Evolutionary conservation across 2,113 vertebrate species (phyloP).

Genomic region (Podarcis muralis): DNA sequence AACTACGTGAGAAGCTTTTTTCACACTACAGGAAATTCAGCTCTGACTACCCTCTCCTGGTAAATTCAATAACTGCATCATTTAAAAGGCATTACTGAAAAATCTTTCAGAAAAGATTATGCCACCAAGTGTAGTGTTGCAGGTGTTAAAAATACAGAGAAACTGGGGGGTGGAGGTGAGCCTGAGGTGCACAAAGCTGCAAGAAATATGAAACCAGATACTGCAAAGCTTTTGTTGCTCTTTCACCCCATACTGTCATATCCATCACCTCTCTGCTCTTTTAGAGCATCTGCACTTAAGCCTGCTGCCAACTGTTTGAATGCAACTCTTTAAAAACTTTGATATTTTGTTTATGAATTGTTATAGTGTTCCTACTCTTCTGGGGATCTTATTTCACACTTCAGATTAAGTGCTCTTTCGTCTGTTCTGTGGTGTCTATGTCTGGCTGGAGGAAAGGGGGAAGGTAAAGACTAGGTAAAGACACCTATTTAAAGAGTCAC

Average conservation of each 20-base stretch:
- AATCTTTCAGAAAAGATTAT: not conserved
- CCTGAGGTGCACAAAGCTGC: not conserved
- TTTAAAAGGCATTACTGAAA: slow-evolving; percentile 2
- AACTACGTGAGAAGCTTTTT: slow-evolving; percentile 15
- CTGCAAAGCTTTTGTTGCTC: not conserved
- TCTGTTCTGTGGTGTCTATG: too few species aligned
- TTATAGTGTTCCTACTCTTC: too few species aligned
- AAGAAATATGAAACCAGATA: not conserved
- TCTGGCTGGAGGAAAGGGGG: too few species aligned
- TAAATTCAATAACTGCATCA: slow-evolving; percentile 53
- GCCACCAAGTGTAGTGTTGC: not conserved
- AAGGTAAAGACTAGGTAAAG: too few species aligned
- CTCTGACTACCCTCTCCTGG: slow-evolving; percentile 51
- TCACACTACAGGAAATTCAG: not conserved
- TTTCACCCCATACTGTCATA: not conserved
- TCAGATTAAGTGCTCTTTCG: too few species aligned
- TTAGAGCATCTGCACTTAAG: too few species aligned
- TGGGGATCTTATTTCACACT: too few species aligned
- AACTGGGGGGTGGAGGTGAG: not conserved
- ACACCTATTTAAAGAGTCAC: too few species aligned
- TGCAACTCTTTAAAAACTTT: too few species aligned
- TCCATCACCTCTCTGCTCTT: too few species aligned
- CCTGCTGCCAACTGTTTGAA: too few species aligned
- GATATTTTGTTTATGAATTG: too few species aligned
- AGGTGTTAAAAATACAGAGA: not conserved